Base-by-base conservation (phyloP, 2,113 vertebrate genomes). In the Microtus pennsylvanicus region DNA sequence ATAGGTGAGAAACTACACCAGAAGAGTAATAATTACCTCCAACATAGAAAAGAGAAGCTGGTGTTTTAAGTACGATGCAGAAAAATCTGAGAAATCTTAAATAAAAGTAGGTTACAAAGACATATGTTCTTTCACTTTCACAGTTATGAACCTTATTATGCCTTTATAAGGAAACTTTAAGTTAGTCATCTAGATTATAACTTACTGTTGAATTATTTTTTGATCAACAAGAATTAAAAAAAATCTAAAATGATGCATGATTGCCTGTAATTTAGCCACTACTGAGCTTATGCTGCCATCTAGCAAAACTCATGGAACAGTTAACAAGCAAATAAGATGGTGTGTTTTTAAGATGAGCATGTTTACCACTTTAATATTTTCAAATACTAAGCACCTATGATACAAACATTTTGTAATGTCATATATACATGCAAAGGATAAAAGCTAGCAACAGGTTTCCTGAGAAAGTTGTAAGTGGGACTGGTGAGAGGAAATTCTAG, bases 271-370 rank as follows among this genome's bases (percentile, higher is more conserved):
- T 26, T 67, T 61, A 14, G 89, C 55, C 67, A 89, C 96, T 90
- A 88, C 16, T 91, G 89, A 98, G 97, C 93, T 87, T 83, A 88
- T 98, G 97, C 98, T 98, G 98, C 98, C 98, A 98, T 87, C 98
- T 98, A 98, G 98, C 98, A 96, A 93, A 90, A 4, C 7, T 96
- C 97, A 83, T 47, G 80, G 92, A 94, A 96, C 42, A 90, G 35
- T 94, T 82, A 83, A 89, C 35, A 85, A 89, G 2, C 5, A 69
- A 74, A 93, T 65, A 91, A 94, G 80, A 61, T 61, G 12, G 3
- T 52, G 14, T 81, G 33, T 61, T 85, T 14, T 52, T 74, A 90
- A 7, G 9, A 83, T 5, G 13, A 30, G 47, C 10, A 1, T 4
- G 65, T 11, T 92, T 52, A 93, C 1, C 33, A 91, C 16, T 96